Base-by-base conservation (phyloP, 2,113 vertebrate genomes). In the Syngnathoides biaculeatus region DNA sequence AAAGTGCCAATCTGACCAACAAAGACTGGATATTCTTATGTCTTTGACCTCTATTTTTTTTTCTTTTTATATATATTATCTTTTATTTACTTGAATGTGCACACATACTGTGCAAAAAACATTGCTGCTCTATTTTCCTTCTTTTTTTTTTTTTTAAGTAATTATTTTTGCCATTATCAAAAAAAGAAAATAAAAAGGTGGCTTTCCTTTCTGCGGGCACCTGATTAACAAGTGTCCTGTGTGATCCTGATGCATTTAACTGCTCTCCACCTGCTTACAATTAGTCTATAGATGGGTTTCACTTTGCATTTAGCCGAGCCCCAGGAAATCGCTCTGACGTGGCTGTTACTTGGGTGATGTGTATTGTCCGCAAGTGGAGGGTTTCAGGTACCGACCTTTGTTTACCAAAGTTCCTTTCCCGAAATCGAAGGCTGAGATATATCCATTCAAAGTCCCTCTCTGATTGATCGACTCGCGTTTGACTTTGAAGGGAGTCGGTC, bases 1-100 rank as follows among this genome's bases (percentile, higher is more conserved):
- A 89, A 93, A 92, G 92, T 93, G 92, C 92, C 92, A 93, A 92
- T 90, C 89, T 67, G 89, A 92, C 90, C 91, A 90, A 90, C 87
- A 88, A 89, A 92, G 90, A 92, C 90, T 91, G 82, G 89, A 91
- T 86, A 86, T 86, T 91, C 87, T 87, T 86, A 43, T 72, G 66
- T 89, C 84, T 90, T 85, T 87, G 84, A 89, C 87, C 86, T 83
- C 63, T 58, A 85, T 81, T 86, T 75, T 73, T 84, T 74, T 76
- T 75, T 69, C 77, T 81, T 77, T 83, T 68, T 74, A 30, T 27
- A 56, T 50, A 30, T 30, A 19, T 17, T 83, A 85, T 83, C 69
- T 86, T 73, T 83, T 80, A 82, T 87, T 86, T 89, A 93, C 92
- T 93, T 93, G 91, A 93, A 93, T 92, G 88, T 91, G 91, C 91